phyloP scores from a whole-genome alignment of 2,888 invertebrate genomes.

The Diarsia dahlii region DNA sequence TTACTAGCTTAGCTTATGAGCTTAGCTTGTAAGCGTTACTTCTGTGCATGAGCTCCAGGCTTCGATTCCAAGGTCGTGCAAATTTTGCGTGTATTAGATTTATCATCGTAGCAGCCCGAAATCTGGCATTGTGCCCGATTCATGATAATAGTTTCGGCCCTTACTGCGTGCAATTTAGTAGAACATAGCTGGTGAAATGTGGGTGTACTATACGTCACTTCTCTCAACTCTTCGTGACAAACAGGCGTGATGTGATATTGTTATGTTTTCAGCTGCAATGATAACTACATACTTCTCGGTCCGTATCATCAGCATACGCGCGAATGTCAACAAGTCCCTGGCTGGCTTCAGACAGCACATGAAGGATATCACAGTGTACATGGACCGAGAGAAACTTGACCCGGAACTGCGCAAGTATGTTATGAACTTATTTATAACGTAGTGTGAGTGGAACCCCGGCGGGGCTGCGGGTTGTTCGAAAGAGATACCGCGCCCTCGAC shows the following conservation, averaged over 20 bases:
- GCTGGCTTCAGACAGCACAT: constrained; percentile 83
- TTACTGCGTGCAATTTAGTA: background rate
- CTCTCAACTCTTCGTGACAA: background rate
- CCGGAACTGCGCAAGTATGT: constrained; percentile 74
- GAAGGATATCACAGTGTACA: constrained; percentile 78
- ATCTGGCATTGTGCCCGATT: background rate
- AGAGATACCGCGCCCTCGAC: too few relatives aligned
- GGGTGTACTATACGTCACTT: background rate
- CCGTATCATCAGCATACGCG: constrained; percentile 83
- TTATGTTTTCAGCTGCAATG: constrained; percentile 74
- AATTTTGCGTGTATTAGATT: too few relatives aligned
- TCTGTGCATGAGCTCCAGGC: too few relatives aligned
- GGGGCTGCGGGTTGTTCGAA: too few relatives aligned
- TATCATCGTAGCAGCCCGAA: too few relatives aligned
- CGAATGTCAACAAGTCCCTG: constrained; percentile 82
- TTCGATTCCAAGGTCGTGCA: too few relatives aligned
- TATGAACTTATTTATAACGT: background rate
- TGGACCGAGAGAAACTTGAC: constrained; percentile 77
- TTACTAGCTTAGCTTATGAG: too few relatives aligned
- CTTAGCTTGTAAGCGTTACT: too few relatives aligned
- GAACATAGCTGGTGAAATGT: background rate
- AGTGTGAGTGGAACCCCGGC: background rate
- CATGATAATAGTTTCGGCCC: background rate
- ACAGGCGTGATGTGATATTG: background rate
- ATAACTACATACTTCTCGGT: constrained; percentile 83